phyloP scores from a whole-genome alignment of 2,888 invertebrate species.

The Leptinotarsa peninsularis region DNA sequence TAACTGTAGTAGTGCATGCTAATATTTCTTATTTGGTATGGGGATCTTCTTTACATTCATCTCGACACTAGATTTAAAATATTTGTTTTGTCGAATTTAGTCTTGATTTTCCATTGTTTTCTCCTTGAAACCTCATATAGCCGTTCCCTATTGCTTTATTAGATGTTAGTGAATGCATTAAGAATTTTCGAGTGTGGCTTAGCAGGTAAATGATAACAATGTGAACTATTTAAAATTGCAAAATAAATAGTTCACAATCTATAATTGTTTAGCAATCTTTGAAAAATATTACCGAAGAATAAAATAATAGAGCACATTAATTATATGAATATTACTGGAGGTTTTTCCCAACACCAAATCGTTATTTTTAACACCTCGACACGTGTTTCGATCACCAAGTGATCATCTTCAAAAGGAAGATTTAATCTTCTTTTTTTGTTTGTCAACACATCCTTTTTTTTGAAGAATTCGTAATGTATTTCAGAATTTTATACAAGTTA shows the following conservation, averaged over 20 bases:
- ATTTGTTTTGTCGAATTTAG: constrained; percentile 16
- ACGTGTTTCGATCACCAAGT: no score
- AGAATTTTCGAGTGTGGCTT: constrained; percentile 21
- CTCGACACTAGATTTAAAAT: constrained; percentile 40
- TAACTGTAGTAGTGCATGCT: constrained; percentile 26
- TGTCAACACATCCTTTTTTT: no score
- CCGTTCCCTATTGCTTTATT: constrained; percentile 26
- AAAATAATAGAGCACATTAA: no score
- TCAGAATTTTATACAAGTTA: no score
- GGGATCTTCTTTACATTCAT: constrained; percentile 47
- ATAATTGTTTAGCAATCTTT: no score
- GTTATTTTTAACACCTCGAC: no score
- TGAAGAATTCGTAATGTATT: no score
- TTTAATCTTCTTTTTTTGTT: no score
- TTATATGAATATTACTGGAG: no score
- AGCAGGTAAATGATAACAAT: constrained; percentile 13
- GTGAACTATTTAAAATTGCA: neutral
- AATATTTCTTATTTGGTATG: constrained; percentile 22
- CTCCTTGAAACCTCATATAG: constrained; percentile 28
- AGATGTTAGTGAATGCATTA: constrained; percentile 19
- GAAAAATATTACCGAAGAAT: no score
- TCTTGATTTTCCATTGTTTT: constrained; percentile 28
- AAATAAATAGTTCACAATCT: neutral
- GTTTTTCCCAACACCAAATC: no score
- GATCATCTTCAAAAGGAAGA: no score